Evolutionary conservation across 2,888 invertebrate species (phyloP).

Genomic region (Apocheima hispidaria): DNA sequence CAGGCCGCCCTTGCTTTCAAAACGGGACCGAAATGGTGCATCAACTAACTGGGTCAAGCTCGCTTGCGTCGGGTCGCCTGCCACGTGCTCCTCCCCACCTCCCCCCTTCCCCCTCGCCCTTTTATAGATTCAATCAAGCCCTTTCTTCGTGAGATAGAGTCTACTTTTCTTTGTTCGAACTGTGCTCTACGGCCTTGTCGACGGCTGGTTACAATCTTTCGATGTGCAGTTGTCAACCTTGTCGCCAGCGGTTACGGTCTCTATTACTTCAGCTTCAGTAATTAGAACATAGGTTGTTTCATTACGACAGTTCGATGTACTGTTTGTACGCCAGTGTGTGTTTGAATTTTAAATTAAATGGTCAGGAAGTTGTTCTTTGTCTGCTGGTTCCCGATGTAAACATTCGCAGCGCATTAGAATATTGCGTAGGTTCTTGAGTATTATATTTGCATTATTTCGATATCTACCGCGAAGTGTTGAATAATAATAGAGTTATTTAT

Average conservation of each 20-base stretch:
- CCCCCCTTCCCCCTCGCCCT: conserved; percentile 37
- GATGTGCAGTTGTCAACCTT: conserved; percentile 55
- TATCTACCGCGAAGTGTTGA: conserved; percentile 16
- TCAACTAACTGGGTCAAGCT: conserved; percentile 83
- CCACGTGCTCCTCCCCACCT: conserved; percentile 71
- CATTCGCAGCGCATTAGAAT: conserved; percentile 37
- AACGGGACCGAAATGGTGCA: conserved; percentile 81
- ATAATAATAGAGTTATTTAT: conserved; percentile 25
- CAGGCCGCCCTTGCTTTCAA: conserved; percentile 73
- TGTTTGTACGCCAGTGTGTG: conserved; percentile 50
- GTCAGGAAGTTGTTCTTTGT: conserved; percentile 49
- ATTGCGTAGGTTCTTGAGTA: conserved; percentile 35
- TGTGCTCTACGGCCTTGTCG: conserved; percentile 63
- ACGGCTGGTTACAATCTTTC: conserved; percentile 53
- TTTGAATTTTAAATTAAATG: conserved; percentile 58
- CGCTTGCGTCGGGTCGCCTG: conserved; percentile 72
- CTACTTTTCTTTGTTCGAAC: conserved; percentile 52
- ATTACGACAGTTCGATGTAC: conserved; percentile 49
- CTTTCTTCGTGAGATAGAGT: conserved; percentile 51
- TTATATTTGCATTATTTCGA: conserved; percentile 32
- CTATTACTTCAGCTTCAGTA: conserved; percentile 49
- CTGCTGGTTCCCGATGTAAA: conserved; percentile 31
- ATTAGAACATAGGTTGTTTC: conserved; percentile 57
- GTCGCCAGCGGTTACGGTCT: conserved; percentile 53
- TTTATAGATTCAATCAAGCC: conserved; percentile 50